Base-by-base conservation (phyloP, 2,113 vertebrate species). In the Trinectes maculatus region DNA sequence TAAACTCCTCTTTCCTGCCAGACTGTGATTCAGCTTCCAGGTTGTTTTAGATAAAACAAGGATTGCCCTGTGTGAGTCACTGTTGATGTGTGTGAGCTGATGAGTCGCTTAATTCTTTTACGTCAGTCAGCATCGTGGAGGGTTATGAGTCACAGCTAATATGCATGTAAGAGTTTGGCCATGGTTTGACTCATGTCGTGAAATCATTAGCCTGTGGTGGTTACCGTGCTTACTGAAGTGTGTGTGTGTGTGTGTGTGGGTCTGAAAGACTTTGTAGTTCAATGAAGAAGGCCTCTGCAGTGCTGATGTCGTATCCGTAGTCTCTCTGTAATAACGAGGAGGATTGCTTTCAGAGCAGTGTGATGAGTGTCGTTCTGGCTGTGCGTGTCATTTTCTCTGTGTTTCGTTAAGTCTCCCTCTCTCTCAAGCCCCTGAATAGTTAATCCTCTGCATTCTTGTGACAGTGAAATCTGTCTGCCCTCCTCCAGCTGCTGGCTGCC, bases 361-460 rank as follows among this genome's bases (percentile, higher is more conserved):
- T 8, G 46, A 54, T 77, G 48, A 81, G 68, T 55, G 63, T 83
- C 76, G 74, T 8, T 54, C 60, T 24, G 42, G 43, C 52, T 52
- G n/a, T 58, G 37, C 40, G 16, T 31, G 36, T 74, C 51, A 3
- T 49, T 67, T 67, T 19, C 52, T 28, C 43, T 46, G 64, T 5
- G 18, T 37, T 19, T 22, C 10, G 44, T 67, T 77, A 76, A 79
- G 64, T 74, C 72, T 57, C 62, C 37, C 40, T 57, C 62, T 42
- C 40, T 3, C 60, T 68, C 46, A 18, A 74, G 74, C 65, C 72
- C 51, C 85, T 80, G 74, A 26, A 6, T 8, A 36, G 54, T 82
- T 85, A 84, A 89, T 87, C 87, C 78, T 15, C 71, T 42, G 70
- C 82, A 70, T 83, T 85, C 81, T 77, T 80, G 74, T 48, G 73